phyloP scores from a whole-genome alignment of 2,888 invertebrate genomes.

The Lomographa bimaculata region DNA sequence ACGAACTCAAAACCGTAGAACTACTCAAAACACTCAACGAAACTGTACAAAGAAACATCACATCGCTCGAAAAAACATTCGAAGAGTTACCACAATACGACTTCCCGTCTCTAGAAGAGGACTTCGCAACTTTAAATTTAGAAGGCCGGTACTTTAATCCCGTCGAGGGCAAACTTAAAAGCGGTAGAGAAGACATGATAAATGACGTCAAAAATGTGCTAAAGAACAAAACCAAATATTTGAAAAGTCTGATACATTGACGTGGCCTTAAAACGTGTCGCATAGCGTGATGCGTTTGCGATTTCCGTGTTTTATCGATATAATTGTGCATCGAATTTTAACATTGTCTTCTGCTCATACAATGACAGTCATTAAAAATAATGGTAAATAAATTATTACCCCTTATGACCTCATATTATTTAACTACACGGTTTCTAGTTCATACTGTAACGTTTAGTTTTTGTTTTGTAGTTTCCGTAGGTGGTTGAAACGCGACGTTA shows the following conservation, averaged over 20 bases:
- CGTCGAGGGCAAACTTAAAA: constrained; percentile 70
- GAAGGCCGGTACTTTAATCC: constrained; percentile 60
- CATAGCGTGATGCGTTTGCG: constrained; percentile 5
- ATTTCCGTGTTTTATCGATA: too few species aligned
- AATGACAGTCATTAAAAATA: too few species aligned
- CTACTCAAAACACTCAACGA: constrained; percentile 59
- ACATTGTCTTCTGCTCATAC: too few species aligned
- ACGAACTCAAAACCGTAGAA: constrained; percentile 62
- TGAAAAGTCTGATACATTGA: constrained; percentile 69
- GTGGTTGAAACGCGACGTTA: too few species aligned
- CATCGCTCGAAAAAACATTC: constrained; percentile 63
- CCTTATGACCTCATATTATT: too few species aligned
- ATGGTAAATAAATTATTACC: too few species aligned
- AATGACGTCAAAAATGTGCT: constrained; percentile 79
- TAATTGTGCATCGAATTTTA: too few species aligned
- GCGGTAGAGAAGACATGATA: constrained; percentile 76
- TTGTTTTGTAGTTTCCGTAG: too few species aligned
- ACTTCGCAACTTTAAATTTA: constrained; percentile 62
- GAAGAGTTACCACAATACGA: constrained; percentile 67
- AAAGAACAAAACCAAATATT: constrained; percentile 80
- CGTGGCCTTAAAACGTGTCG: constrained; percentile 31
- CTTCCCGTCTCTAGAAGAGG: constrained; percentile 57
- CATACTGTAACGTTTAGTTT: background rate
- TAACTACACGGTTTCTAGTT: too few species aligned
- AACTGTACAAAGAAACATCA: constrained; percentile 57